These are phyloP conservation scores for Recurvirostra avosetta DNA, from an alignment of 2,113 vertebrate species.

Conservation along the genomic window DNA sequence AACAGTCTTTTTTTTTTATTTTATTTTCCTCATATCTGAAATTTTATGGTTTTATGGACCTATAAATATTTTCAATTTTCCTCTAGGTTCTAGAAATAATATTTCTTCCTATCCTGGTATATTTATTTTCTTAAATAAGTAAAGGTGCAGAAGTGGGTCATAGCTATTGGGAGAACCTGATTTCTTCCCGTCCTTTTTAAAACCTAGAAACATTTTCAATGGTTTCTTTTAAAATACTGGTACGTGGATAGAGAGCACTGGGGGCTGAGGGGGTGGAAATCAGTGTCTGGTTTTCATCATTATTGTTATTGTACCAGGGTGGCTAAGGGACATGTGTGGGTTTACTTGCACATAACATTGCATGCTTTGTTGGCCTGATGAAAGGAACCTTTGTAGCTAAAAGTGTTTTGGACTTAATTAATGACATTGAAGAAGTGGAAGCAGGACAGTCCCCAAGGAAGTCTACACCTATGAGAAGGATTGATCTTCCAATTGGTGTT, in stretches of 20 bases:
- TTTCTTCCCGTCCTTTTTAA: neutral
- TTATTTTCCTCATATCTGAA: neutral
- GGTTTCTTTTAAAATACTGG: neutral
- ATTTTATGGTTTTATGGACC: neutral
- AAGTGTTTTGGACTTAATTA: neutral
- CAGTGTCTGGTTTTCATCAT: neutral
- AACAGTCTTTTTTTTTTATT: neutral
- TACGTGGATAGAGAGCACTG: neutral
- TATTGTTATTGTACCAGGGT: neutral
- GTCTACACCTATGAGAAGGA: neutral
- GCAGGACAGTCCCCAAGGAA: neutral
- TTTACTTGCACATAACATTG: neutral
- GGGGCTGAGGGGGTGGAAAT: neutral
- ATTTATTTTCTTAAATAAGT: neutral
- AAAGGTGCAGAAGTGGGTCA: neutral
- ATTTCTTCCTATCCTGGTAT: neutral
- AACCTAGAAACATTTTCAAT: neutral
- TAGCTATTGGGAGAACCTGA: neutral
- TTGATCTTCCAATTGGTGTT: fast-evolving
- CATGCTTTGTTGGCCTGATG: neutral
- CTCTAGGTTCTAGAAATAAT: neutral
- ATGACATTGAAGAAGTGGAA: neutral
- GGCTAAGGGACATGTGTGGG: fast-evolving
- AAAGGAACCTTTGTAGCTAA: neutral
- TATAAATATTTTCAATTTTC: neutral